Evolutionary conservation across 2,888 invertebrate species (phyloP).

Genomic region (Apamea monoglypha): DNA sequence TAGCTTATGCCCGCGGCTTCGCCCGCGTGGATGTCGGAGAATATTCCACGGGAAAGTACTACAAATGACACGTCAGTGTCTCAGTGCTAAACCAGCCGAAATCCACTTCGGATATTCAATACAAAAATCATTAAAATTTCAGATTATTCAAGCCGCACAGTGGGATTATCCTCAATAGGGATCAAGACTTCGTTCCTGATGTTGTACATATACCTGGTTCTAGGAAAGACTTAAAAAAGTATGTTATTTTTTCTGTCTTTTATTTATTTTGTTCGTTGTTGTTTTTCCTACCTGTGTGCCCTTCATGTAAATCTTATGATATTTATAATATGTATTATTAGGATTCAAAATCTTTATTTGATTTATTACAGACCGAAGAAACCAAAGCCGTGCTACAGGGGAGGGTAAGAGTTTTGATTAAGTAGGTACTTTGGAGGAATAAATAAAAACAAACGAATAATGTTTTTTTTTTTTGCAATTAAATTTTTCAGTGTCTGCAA

Average conservation of each 20-base stretch:
- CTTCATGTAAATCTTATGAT: neutral
- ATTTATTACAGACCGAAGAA: slow-evolving; percentile 61
- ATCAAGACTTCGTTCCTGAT: slow-evolving; percentile 79
- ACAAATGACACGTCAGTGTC: too few relatives aligned
- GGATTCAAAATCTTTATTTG: slow-evolving; percentile 1
- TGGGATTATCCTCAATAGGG: slow-evolving; percentile 83
- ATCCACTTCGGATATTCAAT: neutral
- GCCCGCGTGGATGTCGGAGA: neutral
- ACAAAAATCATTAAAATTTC: slow-evolving; percentile 63
- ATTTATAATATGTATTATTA: neutral
- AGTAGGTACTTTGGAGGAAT: neutral
- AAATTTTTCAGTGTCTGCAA: slow-evolving; percentile 77
- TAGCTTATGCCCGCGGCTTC: neutral
- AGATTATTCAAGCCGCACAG: slow-evolving; percentile 85
- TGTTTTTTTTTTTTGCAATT: neutral
- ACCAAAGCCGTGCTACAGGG: slow-evolving; percentile 73
- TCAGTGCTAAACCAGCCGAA: neutral
- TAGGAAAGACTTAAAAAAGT: slow-evolving; percentile 13
- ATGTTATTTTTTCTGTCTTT: neutral
- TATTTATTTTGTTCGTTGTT: neutral
- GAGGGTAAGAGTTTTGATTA: slow-evolving; percentile 74
- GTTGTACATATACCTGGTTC: slow-evolving; percentile 77
- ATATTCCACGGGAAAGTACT: neutral
- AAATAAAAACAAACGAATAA: neutral
- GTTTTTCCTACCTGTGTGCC: neutral